Conservation (phyloP, 2,888 invertebrate genomes). For the Neoaliturus tenellus region DNA sequence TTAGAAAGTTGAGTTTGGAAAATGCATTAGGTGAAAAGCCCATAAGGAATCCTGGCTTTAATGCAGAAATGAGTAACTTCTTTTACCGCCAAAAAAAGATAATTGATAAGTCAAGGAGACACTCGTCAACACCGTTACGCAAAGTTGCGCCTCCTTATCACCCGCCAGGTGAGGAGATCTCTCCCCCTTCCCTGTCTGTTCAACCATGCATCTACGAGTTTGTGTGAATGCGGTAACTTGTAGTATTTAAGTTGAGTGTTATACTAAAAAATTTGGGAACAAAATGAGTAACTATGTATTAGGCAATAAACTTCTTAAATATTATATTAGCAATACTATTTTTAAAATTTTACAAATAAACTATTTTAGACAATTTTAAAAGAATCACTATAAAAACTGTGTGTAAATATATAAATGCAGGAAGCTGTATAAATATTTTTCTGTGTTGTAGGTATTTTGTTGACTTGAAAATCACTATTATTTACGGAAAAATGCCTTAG, state of each 20-base stretch:
- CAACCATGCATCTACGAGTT: slow-evolving; percentile 44
- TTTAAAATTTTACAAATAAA: slow-evolving; percentile 44
- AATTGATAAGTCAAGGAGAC: slow-evolving; percentile 45
- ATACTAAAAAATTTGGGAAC: slow-evolving; percentile 28
- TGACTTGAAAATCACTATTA: neutral
- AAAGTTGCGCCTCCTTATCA: neutral
- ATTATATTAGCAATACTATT: slow-evolving; percentile 53
- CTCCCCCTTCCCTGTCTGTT: neutral
- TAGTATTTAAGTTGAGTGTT: neutral
- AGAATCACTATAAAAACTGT: neutral
- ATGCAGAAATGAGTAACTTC: neutral
- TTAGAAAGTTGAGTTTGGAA: slow-evolving; percentile 46
- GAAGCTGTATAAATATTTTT: slow-evolving; percentile 36
- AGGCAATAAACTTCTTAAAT: slow-evolving; percentile 44
- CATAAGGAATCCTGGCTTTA: neutral
- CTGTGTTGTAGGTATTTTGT: slow-evolving; percentile 14
- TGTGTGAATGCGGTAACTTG: neutral
- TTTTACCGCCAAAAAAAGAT: slow-evolving; percentile 23
- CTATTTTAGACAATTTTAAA: slow-evolving; percentile 47
- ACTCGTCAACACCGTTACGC: slow-evolving; percentile 11
- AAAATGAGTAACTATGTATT: neutral
- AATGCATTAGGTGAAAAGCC: slow-evolving; percentile 7
- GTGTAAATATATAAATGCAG: slow-evolving; percentile 30
- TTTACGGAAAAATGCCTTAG: slow-evolving; percentile 36
- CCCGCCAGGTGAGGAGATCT: neutral